phyloP scores from a whole-genome alignment of 2,113 vertebrate genomes.

The Mormoops blainvillei region DNA sequence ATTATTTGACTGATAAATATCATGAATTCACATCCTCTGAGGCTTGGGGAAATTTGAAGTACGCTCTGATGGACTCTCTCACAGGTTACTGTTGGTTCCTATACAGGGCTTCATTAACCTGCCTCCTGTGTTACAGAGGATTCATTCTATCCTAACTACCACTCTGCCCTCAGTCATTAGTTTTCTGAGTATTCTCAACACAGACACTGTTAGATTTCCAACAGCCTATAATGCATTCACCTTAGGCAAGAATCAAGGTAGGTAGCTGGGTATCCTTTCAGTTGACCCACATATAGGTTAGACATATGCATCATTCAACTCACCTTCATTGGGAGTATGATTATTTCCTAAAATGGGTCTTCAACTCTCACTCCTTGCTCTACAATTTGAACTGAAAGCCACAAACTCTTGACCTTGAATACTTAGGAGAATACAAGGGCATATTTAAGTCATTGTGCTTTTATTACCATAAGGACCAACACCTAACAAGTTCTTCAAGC shows the following conservation, averaged over 20 bases:
- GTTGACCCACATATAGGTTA: not conserved
- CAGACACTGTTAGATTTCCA: not conserved
- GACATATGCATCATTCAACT: not conserved
- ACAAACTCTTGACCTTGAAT: not conserved
- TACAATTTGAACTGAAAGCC: not conserved
- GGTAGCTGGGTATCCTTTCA: not conserved
- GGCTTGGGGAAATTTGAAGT: not conserved
- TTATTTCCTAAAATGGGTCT: not conserved
- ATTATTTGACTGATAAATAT: not conserved
- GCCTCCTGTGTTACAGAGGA: not conserved
- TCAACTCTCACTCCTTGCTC: not conserved
- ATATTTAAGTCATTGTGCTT: not conserved
- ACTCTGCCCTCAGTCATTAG: not conserved
- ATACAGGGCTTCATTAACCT: not conserved
- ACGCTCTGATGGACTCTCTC: not conserved
- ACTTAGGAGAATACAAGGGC: not conserved
- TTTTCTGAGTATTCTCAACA: not conserved
- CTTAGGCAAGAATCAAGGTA: not conserved
- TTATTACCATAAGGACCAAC: not conserved
- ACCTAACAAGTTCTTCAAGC: not conserved
- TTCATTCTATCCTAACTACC: not conserved
- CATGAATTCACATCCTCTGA: not conserved
- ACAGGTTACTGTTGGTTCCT: not conserved
- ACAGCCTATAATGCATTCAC: not conserved
- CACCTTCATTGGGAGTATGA: not conserved